Evolutionary conservation across 2,888 invertebrate genomes (phyloP).

Genomic region (Xanthorhoe designata): DNA sequence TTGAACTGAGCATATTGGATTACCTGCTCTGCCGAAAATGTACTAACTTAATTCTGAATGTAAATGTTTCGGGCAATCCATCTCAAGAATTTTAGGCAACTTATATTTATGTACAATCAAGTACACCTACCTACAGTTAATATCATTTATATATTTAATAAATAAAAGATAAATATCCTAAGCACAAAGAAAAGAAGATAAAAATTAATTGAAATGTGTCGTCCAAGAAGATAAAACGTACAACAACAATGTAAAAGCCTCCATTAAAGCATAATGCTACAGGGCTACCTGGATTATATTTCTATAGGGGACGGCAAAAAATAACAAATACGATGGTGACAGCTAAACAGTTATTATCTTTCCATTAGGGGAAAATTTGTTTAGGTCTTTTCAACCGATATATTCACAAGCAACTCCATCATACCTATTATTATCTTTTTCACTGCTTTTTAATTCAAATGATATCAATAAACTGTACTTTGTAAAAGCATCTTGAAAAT

Average conservation of each 20-base stretch:
- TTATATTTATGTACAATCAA: not conserved
- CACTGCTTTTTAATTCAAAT: not conserved
- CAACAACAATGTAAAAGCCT: conserved; percentile 32
- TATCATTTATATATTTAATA: too few relatives aligned
- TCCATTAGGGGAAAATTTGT: conserved; percentile 57
- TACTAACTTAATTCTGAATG: conserved; percentile 20
- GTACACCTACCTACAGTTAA: too few relatives aligned
- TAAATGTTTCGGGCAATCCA: conserved; percentile 17
- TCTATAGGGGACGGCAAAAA: conserved; percentile 41
- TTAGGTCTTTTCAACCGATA: conserved; percentile 44
- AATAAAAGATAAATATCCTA: not conserved
- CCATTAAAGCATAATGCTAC: conserved; percentile 40
- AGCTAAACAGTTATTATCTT: conserved; percentile 66
- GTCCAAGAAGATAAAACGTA: conserved; percentile 17
- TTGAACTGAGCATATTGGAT: conserved; percentile 44
- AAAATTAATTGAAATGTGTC: conserved; percentile 14
- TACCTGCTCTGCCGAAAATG: conserved; percentile 32
- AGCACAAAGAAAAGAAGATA: conserved; percentile 1
- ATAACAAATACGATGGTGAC: conserved; percentile 50
- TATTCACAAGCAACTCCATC: not conserved
- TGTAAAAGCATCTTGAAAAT: not conserved
- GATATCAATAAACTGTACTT: not conserved
- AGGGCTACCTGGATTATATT: conserved; percentile 39
- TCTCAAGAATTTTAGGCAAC: not conserved
- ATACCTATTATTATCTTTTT: not conserved